Evolutionary conservation across 2,888 invertebrate genomes (phyloP).

Genomic region (Amphipoea oculea): DNA sequence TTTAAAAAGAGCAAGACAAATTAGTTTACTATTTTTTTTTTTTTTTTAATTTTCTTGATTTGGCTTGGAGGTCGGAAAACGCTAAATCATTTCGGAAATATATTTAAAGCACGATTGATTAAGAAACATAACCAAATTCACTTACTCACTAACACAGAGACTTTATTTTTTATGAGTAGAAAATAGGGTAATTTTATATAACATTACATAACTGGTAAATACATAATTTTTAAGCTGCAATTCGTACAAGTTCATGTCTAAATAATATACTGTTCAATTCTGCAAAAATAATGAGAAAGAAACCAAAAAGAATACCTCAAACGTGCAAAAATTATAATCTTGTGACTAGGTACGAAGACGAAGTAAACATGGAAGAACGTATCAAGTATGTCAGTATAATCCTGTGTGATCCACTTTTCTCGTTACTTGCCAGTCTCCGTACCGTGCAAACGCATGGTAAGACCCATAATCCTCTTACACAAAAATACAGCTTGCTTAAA

Average conservation of each 20-base stretch:
- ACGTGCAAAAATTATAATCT: slow-evolving; percentile 27
- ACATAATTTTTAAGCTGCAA: not conserved
- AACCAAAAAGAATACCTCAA: not conserved
- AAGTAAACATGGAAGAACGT: slow-evolving; percentile 43
- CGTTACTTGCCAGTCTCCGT: slow-evolving; percentile 41
- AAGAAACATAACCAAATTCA: not conserved
- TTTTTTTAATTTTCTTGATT: too few relatives aligned
- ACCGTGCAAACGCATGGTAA: slow-evolving; percentile 50
- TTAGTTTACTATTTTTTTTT: not conserved
- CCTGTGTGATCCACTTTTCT: slow-evolving; percentile 63
- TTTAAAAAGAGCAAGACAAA: not conserved
- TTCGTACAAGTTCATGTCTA: too few relatives aligned
- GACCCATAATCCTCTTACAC: slow-evolving; percentile 62
- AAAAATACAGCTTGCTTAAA: slow-evolving; percentile 60
- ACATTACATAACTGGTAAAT: not conserved
- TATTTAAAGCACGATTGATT: not conserved
- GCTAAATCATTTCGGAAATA: not conserved
- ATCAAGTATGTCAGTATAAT: slow-evolving; percentile 59
- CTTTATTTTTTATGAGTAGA: too few relatives aligned
- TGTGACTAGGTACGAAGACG: slow-evolving; percentile 5
- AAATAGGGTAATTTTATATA: not conserved
- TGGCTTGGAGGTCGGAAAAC: not conserved
- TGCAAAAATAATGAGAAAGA: not conserved
- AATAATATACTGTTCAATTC: too few relatives aligned
- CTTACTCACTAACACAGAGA: too few relatives aligned